Evolutionary conservation across 2,797 vertebrate genomes (phyloP).

Genomic region (Prunella strophiata): DNA sequence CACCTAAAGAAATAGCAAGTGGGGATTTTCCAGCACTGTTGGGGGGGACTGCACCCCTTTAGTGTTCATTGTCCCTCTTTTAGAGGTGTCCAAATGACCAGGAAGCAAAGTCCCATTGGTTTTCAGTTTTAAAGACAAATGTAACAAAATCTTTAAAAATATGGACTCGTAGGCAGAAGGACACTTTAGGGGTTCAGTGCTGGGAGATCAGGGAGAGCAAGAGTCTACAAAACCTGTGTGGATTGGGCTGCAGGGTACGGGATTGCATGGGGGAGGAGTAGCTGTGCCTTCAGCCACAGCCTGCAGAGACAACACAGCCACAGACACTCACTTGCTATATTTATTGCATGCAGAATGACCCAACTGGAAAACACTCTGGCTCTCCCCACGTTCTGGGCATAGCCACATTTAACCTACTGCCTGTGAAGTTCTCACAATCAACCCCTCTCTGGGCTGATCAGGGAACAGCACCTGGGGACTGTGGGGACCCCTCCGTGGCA

Average conservation of each 20-base stretch:
- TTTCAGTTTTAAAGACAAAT: not conserved
- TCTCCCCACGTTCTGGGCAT: not conserved
- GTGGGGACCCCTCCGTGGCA: not conserved
- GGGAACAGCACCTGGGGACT: not conserved
- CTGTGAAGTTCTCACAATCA: not conserved
- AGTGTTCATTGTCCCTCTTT: not conserved
- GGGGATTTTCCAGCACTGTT: not conserved
- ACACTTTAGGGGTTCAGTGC: not conserved
- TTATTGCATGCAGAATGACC: conserved; percentile 72
- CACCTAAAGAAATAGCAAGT: not conserved
- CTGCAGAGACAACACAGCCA: conserved; percentile 32
- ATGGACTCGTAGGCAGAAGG: not conserved
- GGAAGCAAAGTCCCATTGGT: rapidly evolving
- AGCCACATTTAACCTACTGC: not conserved
- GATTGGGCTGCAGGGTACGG: not conserved
- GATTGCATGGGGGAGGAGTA: not conserved
- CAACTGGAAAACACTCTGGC: not conserved
- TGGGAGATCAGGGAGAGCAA: not conserved
- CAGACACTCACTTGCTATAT: conserved; percentile 22
- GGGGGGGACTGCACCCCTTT: not conserved
- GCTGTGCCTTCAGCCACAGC: not conserved
- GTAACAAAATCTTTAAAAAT: not conserved
- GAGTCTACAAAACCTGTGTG: not conserved
- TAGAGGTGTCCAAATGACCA: not conserved
- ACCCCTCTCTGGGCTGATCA: not conserved